These are phyloP conservation scores for Cyclargus thomasi DNA, from an alignment of 1,140 invertebrate species.

Conservation along the genomic window DNA sequence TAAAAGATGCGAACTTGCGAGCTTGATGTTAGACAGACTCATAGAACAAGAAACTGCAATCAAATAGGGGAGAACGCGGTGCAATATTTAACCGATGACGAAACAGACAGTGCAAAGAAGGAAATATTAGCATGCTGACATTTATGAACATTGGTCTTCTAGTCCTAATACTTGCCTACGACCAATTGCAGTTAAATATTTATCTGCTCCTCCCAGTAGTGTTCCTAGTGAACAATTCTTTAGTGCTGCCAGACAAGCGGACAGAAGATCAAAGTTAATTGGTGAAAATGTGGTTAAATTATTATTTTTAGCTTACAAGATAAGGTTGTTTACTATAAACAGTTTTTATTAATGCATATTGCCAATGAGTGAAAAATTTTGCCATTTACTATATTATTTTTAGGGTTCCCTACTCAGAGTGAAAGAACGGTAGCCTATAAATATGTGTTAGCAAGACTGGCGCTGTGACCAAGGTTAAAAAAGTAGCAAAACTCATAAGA, in stretches of 20 bases:
- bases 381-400: slow-evolving; percentile 8
- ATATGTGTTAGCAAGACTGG: no score
- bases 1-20: not conserved
- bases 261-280: slow-evolving; percentile 20
- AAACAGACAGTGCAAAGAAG: slow-evolving; percentile 13
- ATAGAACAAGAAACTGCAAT: slow-evolving; percentile 1
- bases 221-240: slow-evolving; percentile 19
- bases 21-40: slow-evolving; percentile 2
- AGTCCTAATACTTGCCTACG: slow-evolving; percentile 15
- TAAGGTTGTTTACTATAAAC: slow-evolving; percentile 20
- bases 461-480: no score
- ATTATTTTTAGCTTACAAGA: slow-evolving; percentile 27
- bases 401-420: no score
- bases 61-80: no score
- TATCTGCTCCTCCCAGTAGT: slow-evolving; percentile 24
- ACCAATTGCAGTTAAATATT: slow-evolving; percentile 28
- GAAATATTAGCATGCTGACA: slow-evolving; percentile 16
- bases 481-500: no score
- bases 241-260: slow-evolving; percentile 10
- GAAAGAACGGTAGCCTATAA: no score
- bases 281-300: slow-evolving; percentile 29
- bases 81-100: slow-evolving; percentile 14
- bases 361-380: slow-evolving; percentile 9
- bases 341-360: slow-evolving; percentile 14
- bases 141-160: slow-evolving; percentile 17